A percentile compares a stretch with the other conserved stretches of the same genome.
These are phyloP conservation scores for Tenodera sinensis DNA, from an alignment of 2,888 invertebrate species.

Conservation along the genomic window DNA sequence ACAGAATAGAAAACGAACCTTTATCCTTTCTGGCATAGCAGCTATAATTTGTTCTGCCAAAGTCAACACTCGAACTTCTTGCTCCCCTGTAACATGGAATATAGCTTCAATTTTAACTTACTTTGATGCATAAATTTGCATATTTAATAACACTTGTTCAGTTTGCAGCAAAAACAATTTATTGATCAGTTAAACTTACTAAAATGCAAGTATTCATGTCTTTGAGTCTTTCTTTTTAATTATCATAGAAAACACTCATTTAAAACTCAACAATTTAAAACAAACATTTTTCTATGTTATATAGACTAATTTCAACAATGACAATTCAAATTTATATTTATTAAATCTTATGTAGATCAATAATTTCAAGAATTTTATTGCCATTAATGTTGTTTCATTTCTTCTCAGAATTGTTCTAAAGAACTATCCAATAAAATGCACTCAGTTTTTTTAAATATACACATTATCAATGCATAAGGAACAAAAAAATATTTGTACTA, in stretches of 20 bases:
- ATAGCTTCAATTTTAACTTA: not conserved
- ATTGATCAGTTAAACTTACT: no score
- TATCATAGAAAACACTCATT: not conserved
- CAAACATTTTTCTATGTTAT: not conserved
- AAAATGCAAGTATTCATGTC: not conserved
- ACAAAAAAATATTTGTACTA: not conserved
- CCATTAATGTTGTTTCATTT: no score
- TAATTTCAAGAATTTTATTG: no score
- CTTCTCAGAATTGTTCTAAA: no score
- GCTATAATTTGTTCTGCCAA: conserved; percentile 97
- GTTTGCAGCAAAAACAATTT: no score
- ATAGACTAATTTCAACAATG: not conserved
- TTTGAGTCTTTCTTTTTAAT: not conserved
- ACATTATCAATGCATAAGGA: not conserved
- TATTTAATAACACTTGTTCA: no score
- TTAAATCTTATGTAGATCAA: not conserved
- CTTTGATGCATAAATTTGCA: not conserved
- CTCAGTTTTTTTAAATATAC: not conserved
- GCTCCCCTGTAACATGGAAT: conserved; percentile 68
- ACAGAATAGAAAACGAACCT: conserved; percentile 53
- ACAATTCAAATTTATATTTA: not conserved
- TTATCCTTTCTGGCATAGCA: conserved; percentile 95
- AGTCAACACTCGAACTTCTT: conserved; percentile 86
- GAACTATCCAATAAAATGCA: no score
- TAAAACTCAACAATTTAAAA: not conserved